Base-by-base conservation (phyloP, 2,113 vertebrate species). In the Lynx canadensis region DNA sequence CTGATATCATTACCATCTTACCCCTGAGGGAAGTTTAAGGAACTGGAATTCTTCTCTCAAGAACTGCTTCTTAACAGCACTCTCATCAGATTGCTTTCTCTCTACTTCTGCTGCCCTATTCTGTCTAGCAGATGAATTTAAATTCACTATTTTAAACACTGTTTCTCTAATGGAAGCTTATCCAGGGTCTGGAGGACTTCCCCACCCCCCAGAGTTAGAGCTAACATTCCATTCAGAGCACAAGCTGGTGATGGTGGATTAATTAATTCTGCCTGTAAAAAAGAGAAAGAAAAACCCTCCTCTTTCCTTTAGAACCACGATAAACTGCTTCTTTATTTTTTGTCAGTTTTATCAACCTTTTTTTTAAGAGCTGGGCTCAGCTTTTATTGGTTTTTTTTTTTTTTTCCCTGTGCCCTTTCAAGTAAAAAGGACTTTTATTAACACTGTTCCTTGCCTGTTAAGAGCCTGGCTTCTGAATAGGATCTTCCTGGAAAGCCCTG, bases 261-360 rank as follows among this genome's bases (percentile, higher is more conserved):
- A 98, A 98, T 98, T 98, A 97, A 97, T 97, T 98, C 97, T 96
- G 71, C 36, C 97, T 90, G 94, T 97, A 74, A 97, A 97, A 65
- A 41, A 66, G 69, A 92, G 33, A 87, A 96, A 92, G 89, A 82
- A 90, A 96, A 93, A 57, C 74, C 33, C 89, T 94, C 2, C 13
- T 96, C 97, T 97, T 86, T 92, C 88, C 96, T 68, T 97, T 96
- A 98, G 80, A 98, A 97, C 81, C 31, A 87, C 27, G 18, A 98
- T 96, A 98, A 98, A 98, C 83, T 97, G 90, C 60, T 97, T 73
- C 94, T 86, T 97, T 98, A 74, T 98, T 98, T 97, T 97, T 95
- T 94, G 93, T 84, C 94, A 13, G 91, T 97, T 98, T 98, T 93
- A 96, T 95, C 97, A 96, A 92, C 65, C 18, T 83, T 91, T 85